Base-by-base conservation (phyloP, 2,888 invertebrate genomes). In the Dasypogon diadema region DNA sequence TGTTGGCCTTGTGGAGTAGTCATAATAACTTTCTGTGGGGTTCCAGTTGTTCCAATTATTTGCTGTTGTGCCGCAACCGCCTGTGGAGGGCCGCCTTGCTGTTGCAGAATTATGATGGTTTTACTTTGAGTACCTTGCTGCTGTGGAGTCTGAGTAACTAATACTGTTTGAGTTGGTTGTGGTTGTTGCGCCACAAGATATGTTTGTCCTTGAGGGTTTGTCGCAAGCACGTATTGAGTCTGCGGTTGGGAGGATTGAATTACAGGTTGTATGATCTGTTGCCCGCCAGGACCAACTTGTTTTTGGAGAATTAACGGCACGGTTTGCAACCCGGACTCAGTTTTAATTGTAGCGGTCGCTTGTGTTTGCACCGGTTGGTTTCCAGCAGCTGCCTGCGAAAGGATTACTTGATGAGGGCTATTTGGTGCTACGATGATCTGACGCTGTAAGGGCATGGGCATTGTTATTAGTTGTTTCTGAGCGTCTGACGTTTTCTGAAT, bases 41-140 rank as follows among this genome's bases (percentile, higher is more conserved):
- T 82, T 0, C 81, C 80, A 3, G 82, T 75, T 5, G 87, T 84
- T 1, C 85, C 81, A 14, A 81, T 77, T 0, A 80, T 79, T 63
- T 82, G 79, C 75, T 87, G 86, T 4, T 85, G 81, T 4, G 84
- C 81, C 4, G 79, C 79, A 4, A 78, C 80, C n/a, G 80, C 79
- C 22, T 79, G 65, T 26, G 81, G 81, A 0, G 87, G 79, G 3
- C 84, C 80, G 18, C 81, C 77, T 1, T 82, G 79, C 18, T 90
- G 91, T 80, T 92, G 92, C 48, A 92, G 84, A 65, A 92, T 89
- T 58, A 92, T 92, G 30, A 92, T 92, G 0, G 92, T 92, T 81
- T 92, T 92, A 0, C 91, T 88, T 2, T 89, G 89, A 0, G 90
- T 88, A 0, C 89, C 90, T 78, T 91, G 91, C 77, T 92, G 91